A percentile compares a stretch with the other conserved stretches of the same genome.
phyloP scores from a whole-genome alignment of 2,113 vertebrate genomes.

The Paralichthys olivaceus region DNA sequence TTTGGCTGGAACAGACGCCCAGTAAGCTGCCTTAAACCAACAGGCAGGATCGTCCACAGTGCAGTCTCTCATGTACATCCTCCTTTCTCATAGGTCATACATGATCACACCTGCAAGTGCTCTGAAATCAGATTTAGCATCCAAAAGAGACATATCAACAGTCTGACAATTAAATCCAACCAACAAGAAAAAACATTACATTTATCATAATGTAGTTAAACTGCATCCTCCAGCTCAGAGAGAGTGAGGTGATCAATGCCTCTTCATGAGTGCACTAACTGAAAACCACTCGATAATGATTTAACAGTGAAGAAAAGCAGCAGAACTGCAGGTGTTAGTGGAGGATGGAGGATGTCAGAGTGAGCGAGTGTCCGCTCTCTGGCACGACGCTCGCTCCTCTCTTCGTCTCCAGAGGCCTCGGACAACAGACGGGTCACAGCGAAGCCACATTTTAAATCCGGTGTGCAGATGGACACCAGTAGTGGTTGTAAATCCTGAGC shows the following conservation, averaged over 20 bases:
- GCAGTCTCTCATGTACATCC: constrained; percentile 26
- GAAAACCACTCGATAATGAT: not conserved
- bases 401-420: constrained; percentile 66
- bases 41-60: constrained; percentile 44
- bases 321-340: not conserved
- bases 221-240: not conserved
- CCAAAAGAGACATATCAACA: not conserved
- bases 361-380: constrained; percentile 40
- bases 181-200: not conserved
- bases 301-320: not conserved
- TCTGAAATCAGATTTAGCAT: not conserved
- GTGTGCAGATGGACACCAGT: constrained; percentile 80
- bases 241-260: not conserved
- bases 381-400: constrained; percentile 34
- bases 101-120: not conserved
- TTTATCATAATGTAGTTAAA: not conserved
- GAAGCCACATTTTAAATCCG: constrained; percentile 77
- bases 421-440: constrained; percentile 80
- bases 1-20: constrained; percentile 60
- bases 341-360: constrained; percentile 12
- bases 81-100: constrained; percentile 3
- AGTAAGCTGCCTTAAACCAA: constrained; percentile 66
- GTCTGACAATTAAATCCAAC: not conserved
- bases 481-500: constrained; percentile 69
- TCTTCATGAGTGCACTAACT: not conserved